A percentile compares a stretch with the other conserved stretches of the same genome.
phyloP scores from a whole-genome alignment of 2,888 invertebrate genomes.

The Acleris laterana region DNA sequence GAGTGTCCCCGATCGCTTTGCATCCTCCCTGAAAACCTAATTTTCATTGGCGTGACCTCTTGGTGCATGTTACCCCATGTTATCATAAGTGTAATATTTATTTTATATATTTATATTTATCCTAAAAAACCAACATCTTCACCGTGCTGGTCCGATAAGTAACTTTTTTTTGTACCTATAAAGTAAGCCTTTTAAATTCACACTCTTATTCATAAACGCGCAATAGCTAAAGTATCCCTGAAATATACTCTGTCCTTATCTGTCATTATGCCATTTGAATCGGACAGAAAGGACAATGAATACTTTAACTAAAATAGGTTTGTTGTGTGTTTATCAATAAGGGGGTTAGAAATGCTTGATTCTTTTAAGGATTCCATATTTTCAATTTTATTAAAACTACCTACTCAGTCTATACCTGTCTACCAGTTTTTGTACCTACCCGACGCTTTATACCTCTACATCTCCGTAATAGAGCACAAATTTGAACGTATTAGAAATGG shows the following conservation, averaged over 20 bases:
- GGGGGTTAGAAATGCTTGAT: constrained; percentile 70
- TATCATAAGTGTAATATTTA: constrained; percentile 61
- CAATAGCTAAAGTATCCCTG: too few relatives aligned
- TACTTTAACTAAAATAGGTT: too few relatives aligned
- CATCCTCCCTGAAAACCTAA: constrained; percentile 75
- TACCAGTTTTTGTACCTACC: constrained; percentile 46
- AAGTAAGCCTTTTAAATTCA: constrained; percentile 55
- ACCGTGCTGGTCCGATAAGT: constrained; percentile 53
- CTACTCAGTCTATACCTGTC: constrained; percentile 39
- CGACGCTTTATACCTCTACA: constrained; percentile 67
- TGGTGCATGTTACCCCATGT: constrained; percentile 81
- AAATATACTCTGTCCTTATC: too few relatives aligned
- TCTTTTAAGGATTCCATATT: constrained; percentile 61
- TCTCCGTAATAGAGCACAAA: constrained; percentile 61
- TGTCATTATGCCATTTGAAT: too few relatives aligned
- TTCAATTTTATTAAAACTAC: constrained; percentile 52
- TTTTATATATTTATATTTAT: constrained; percentile 47
- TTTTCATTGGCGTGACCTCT: constrained; percentile 84
- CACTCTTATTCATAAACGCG: too few relatives aligned
- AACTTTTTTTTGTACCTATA: constrained; percentile 56
- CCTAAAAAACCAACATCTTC: constrained; percentile 46
- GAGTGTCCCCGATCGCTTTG: constrained; percentile 83
- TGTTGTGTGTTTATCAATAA: too few relatives aligned
- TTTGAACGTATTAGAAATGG: constrained; percentile 68
- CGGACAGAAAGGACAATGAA: too few relatives aligned